A percentile compares a stretch with the other conserved stretches of the same genome.
Conservation (phyloP, 92 coral and sea anemone genomes). For the Epizoanthus stellaris region DNA sequence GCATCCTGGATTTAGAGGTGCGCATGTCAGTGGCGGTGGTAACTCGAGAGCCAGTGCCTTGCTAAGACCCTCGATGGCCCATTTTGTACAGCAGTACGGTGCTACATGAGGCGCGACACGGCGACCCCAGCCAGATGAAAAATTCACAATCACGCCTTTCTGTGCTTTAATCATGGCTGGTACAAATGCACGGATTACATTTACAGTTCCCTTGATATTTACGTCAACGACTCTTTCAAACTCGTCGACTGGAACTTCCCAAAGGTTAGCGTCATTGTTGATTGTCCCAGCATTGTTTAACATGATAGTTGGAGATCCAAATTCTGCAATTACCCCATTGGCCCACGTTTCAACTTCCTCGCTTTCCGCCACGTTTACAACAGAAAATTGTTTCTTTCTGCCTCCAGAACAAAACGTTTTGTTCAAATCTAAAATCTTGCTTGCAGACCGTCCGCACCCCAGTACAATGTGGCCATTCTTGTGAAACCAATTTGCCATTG, state of each 20-base stretch:
- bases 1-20: conserved; percentile 80
- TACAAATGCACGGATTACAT: conserved; percentile 76
- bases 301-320: not conserved
- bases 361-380: not conserved
- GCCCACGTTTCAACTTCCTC: conserved; percentile 13
- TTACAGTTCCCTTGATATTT: conserved; percentile 82
- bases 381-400: conserved; percentile 48
- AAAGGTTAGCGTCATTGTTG: not conserved
- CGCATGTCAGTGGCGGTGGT: conserved; percentile 79
- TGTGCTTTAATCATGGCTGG: conserved; percentile 79
- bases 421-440: conserved; percentile 30
- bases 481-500: conserved; percentile 33
- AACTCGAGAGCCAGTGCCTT: conserved; percentile 87
- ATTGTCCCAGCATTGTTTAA: not conserved
- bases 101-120: conserved; percentile 69
- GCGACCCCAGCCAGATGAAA: conserved; percentile 90
- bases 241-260: conserved; percentile 51
- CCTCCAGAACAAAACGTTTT: conserved; percentile 14
- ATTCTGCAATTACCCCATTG: not conserved
- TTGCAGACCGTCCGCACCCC: conserved; percentile 23
- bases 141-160: conserved; percentile 77
- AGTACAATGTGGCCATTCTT: conserved; percentile 3
- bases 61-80: conserved; percentile 86
- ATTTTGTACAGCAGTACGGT: conserved; percentile 84
- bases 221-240: conserved; percentile 76